Percentiles rank a stretch among this genome's conserved stretches.
These are phyloP conservation scores for Polymixis lichenea DNA, from an alignment of 2,888 invertebrate genomes.

Conservation along the genomic window DNA sequence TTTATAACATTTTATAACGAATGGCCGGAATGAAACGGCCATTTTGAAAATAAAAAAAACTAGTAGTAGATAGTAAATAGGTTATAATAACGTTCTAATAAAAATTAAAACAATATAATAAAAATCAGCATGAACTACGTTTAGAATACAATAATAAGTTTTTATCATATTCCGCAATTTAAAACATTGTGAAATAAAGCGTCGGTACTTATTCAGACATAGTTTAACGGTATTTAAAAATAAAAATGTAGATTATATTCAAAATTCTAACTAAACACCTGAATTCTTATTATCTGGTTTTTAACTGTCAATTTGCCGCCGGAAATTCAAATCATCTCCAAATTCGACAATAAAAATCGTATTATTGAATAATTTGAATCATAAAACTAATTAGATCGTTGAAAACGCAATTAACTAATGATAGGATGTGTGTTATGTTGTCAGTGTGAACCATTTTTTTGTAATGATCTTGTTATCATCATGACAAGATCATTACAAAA, in stretches of 20 bases:
- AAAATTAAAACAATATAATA: no score
- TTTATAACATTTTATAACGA: conserved; percentile 31
- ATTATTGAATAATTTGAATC: conserved; percentile 55
- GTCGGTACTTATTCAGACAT: conserved; percentile 5
- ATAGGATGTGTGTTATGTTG: conserved; percentile 30
- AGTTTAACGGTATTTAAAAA: conserved; percentile 16
- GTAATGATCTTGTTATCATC: neutral
- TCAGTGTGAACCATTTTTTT: conserved; percentile 2
- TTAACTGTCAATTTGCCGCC: conserved; percentile 57
- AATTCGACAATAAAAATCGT: conserved; percentile 51
- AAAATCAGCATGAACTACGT: conserved; percentile 1
- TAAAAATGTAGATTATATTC: conserved; percentile 21
- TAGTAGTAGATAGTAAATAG: neutral
- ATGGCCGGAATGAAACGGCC: neutral
- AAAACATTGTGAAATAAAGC: neutral
- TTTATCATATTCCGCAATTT: neutral
- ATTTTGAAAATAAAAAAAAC: conserved; percentile 18
- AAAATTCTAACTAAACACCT: conserved; percentile 27
- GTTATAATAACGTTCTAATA: conserved; percentile 1
- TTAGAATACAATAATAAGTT: neutral
- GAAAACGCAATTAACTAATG: conserved; percentile 53
- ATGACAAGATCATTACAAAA: neutral
- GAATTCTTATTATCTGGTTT: conserved; percentile 32
- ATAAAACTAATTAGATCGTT: conserved; percentile 52
- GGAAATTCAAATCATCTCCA: conserved; percentile 51